Base-by-base conservation (phyloP, 2,888 invertebrate species). In the Embidobia sp. region DNA sequence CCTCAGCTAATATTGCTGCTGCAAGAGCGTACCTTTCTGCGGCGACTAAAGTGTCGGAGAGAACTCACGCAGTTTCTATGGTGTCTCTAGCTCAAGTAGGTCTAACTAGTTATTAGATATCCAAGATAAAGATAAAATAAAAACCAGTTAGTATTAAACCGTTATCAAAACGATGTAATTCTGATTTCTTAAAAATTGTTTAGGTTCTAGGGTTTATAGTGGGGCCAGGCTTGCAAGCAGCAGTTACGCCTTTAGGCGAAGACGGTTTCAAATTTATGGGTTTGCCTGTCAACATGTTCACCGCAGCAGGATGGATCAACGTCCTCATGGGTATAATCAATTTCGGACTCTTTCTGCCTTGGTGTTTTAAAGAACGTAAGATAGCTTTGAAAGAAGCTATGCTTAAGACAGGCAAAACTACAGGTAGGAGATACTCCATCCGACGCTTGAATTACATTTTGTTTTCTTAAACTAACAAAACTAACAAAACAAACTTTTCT, bases 231-330 rank as follows among this genome's bases (percentile, higher is more conserved):
- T 90, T 96, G 67, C 96, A 97, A 90, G 94, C 96, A 0, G 92
- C 93, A 1, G 95, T 95, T 0, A 95, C 96, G 8, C 95, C 95
- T 2, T 90, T 96, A 27, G 96, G 96, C 0, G 91, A 93, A 46
- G 90, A 93, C 11, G 95, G 95, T 0, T 89, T 91, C 55, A 86
- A 89, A 75, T 75, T 93, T 26, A 90, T 92, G 5, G 87, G 86
- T 35, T 86, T 95, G 40, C 92, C 93, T 42, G 90, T 96, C 40
- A 95, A 96, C 89, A 96, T 97, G 96, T 97, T 95, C 90, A 96
- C 96, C 0, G 95, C 95, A 6, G 92, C 95, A 1, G 96, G 95
- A 3, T 96, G 96, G 96, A 93, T 95, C 82, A 96, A 96, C 88
- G 95, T 94, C 1, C 77, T 94, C 16, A 91, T 96, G 84, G 94